A percentile compares a stretch with the other conserved stretches of the same genome.
phyloP scores from a whole-genome alignment of 92 coral and sea anemone genomes.

The Parazoanthus darwini region DNA sequence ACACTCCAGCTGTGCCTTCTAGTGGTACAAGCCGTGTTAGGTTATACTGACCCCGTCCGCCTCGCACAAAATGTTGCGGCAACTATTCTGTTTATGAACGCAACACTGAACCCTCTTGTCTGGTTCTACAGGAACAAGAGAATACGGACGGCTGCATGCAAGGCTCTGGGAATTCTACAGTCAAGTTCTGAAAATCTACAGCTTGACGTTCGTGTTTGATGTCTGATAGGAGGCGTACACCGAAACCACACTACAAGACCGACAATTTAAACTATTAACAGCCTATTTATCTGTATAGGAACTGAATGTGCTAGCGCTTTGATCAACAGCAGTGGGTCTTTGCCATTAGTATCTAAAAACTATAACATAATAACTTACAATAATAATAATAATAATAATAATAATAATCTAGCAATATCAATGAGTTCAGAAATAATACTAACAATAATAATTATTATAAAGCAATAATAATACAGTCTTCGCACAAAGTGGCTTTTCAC shows the following conservation, averaged over 20 bases:
- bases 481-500: too few relatives aligned
- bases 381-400: too few relatives aligned
- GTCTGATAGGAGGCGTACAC: neutral
- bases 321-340: neutral
- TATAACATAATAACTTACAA: too few relatives aligned
- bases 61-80: conserved; percentile 37
- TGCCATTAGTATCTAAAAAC: too few relatives aligned
- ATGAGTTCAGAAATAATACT: too few relatives aligned
- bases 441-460: too few relatives aligned
- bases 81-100: conserved; percentile 31
- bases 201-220: neutral
- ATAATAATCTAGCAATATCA: too few relatives aligned
- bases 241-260: neutral
- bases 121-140: conserved; percentile 27
- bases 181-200: neutral
- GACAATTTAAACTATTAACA: neutral
- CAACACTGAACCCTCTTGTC: conserved; percentile 31
- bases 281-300: neutral
- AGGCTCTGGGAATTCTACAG: conserved; percentile 15
- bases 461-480: too few relatives aligned
- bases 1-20: conserved; percentile 13
- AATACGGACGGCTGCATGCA: conserved; percentile 6
- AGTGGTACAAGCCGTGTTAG: neutral
- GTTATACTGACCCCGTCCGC: conserved; percentile 34
- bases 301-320: neutral